phyloP scores from a whole-genome alignment of 2,888 invertebrate genomes.

The Carpatolechia fugitivella region DNA sequence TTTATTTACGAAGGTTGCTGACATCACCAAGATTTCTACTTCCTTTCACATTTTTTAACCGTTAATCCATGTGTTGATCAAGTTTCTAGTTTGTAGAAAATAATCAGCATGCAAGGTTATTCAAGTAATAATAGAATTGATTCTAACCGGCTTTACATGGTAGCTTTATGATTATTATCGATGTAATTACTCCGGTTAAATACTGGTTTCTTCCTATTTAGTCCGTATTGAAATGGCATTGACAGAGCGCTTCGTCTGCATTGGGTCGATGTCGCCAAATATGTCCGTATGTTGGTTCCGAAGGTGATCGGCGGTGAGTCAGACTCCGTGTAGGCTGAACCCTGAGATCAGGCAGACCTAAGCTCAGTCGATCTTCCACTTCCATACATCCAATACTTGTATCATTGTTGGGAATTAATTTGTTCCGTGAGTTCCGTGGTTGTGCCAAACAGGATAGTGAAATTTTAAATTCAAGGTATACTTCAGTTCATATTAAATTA shows the following conservation, averaged over 20 bases:
- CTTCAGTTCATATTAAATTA: not conserved
- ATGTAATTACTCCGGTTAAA: not conserved
- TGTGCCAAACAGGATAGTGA: constrained; percentile 29
- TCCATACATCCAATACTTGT: constrained; percentile 26
- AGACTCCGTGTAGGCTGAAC: constrained; percentile 55
- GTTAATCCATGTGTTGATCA: too few relatives aligned
- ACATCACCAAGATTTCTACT: not conserved
- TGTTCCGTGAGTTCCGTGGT: constrained; percentile 23
- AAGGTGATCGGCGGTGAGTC: constrained; percentile 74
- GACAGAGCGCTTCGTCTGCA: constrained; percentile 36
- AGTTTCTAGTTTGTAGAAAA: too few relatives aligned
- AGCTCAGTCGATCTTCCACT: constrained; percentile 54
- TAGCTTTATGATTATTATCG: not conserved
- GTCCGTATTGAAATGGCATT: constrained; percentile 15
- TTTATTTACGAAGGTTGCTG: not conserved
- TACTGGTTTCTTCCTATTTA: constrained; percentile 6
- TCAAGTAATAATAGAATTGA: not conserved
- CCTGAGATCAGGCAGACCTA: constrained; percentile 42
- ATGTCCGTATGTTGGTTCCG: constrained; percentile 60
- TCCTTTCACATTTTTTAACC: not conserved
- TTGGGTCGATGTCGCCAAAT: constrained; percentile 71
- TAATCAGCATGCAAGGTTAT: too few relatives aligned
- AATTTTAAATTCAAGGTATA: constrained; percentile 8
- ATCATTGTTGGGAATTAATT: not conserved
- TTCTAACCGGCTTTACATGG: not conserved